These are phyloP conservation scores for Arbacia lixula DNA, from an alignment of 53 echinoderm and acorn worm species.

Conservation along the genomic window DNA sequence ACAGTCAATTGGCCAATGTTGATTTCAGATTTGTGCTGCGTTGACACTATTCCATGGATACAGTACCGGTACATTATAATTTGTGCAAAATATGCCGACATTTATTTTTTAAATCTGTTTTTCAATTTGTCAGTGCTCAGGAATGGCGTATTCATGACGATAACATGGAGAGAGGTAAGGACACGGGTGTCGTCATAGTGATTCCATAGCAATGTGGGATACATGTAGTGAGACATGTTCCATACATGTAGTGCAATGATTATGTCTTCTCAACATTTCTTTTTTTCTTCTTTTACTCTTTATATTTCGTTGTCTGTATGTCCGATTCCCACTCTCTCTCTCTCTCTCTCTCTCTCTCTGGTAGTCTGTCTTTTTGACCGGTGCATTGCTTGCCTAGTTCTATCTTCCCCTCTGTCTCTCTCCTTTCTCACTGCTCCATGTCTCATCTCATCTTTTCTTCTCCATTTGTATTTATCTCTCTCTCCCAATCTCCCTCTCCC, in stretches of 20 bases:
- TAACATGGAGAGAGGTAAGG: conserved; percentile 84
- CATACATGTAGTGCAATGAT: too few species aligned
- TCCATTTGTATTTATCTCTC: not conserved
- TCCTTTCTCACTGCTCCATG: conserved; percentile 1
- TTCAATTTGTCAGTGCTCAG: conserved; percentile 72
- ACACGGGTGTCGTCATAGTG: not conserved
- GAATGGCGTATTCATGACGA: conserved; percentile 60
- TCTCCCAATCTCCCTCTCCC: not conserved
- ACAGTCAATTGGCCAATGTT: too few species aligned
- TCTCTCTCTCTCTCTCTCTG: not conserved
- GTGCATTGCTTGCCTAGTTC: not conserved
- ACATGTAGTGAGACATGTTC: too few species aligned
- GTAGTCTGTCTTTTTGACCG: not conserved
- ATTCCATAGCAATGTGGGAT: too few species aligned
- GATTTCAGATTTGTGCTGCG: too few species aligned
- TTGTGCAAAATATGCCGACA: too few species aligned
- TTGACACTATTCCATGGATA: too few species aligned
- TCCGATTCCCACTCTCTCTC: not conserved
- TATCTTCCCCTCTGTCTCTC: not conserved
- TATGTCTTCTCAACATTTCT: too few species aligned
- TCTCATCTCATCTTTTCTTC: not conserved
- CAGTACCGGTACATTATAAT: too few species aligned
- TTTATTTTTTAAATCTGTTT: too few species aligned
- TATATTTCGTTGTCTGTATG: not conserved
- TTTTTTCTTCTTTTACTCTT: not conserved